Evolutionary conservation across 1,140 invertebrate genomes (phyloP).

Genomic region (Pomacea maculata): DNA sequence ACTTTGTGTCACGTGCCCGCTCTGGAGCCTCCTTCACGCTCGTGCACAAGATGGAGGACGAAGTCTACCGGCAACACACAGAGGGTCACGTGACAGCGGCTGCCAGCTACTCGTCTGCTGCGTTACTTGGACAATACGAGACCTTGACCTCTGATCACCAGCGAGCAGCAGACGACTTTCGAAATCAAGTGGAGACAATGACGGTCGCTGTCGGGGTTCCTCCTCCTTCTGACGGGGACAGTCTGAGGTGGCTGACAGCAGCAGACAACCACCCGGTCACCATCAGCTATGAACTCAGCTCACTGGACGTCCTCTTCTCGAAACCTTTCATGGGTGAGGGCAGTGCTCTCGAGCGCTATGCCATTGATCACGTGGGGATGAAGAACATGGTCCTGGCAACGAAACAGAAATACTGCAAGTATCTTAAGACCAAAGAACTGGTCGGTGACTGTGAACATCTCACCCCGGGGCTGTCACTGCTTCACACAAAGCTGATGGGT

Average conservation of each 20-base stretch:
- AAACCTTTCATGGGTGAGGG: background rate
- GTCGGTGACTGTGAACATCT: background rate
- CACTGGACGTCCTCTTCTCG: background rate
- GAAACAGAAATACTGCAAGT: background rate
- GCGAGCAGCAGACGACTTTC: background rate
- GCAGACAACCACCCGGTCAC: background rate
- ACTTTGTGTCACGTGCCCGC: too few species aligned
- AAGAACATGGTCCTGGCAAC: background rate
- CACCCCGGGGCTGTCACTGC: background rate
- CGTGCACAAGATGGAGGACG: background rate
- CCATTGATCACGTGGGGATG: background rate
- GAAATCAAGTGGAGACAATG: background rate
- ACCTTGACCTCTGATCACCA: too few species aligned
- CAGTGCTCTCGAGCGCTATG: background rate
- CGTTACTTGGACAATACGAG: too few species aligned
- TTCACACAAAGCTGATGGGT: background rate
- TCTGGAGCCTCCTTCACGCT: too few species aligned
- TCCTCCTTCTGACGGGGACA: too few species aligned
- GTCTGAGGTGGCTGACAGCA: too few species aligned
- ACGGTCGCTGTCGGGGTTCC: background rate
- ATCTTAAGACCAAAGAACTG: background rate
- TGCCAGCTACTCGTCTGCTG: too few species aligned
- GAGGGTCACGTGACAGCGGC: background rate
- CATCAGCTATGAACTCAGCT: background rate
- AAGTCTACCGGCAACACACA: background rate